Conservation (phyloP, 2,113 vertebrate species). For the Xenotilapia leptura region DNA sequence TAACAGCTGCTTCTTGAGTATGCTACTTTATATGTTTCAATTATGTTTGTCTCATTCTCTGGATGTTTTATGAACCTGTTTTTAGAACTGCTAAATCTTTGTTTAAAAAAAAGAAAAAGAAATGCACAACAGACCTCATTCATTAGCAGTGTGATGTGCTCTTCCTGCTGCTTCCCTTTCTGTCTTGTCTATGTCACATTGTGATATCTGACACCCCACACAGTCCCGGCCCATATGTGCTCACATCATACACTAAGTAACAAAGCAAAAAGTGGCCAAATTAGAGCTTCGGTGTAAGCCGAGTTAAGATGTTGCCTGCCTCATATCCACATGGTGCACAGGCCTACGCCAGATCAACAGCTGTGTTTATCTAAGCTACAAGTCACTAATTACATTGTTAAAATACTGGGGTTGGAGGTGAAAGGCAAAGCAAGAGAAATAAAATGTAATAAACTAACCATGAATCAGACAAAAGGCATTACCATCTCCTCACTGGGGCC, state of each 20-base stretch:
- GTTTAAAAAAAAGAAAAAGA: not conserved
- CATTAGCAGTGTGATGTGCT: not conserved
- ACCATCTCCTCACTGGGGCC: constrained; percentile 3
- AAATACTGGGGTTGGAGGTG: not conserved
- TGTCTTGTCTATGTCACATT: not conserved
- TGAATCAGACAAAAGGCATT: constrained; percentile 1
- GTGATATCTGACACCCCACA: not conserved
- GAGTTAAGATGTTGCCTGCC: not conserved
- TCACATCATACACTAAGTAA: not conserved
- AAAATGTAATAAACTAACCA: not conserved
- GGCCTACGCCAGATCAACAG: constrained; percentile 20
- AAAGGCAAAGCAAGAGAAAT: not conserved
- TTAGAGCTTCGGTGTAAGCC: not conserved
- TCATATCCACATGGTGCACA: not conserved
- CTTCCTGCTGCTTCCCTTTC: not conserved
- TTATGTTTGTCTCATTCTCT: not conserved
- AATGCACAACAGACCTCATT: not conserved
- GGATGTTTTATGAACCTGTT: not conserved
- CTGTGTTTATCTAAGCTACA: constrained; percentile 18
- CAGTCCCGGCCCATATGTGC: not conserved
- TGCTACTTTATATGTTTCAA: not conserved
- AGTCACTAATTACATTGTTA: constrained; percentile 28
- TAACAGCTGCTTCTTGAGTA: not conserved
- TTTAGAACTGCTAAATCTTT: not conserved
- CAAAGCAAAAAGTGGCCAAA: not conserved